These are phyloP conservation scores for Reticulitermes lucifugus DNA, from an alignment of 2,888 invertebrate genomes.

Conservation along the genomic window DNA sequence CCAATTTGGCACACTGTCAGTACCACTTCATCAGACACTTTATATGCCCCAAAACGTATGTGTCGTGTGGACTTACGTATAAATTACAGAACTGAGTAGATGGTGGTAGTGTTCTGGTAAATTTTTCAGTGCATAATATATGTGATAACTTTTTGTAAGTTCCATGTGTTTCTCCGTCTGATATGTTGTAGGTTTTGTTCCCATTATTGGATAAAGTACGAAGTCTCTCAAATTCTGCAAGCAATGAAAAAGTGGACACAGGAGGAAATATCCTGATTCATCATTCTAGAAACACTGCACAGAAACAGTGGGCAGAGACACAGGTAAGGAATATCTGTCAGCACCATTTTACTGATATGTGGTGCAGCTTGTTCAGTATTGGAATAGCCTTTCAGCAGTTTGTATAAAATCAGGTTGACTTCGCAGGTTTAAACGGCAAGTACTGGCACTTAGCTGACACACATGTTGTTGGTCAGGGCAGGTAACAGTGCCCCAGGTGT, in stretches of 20 bases:
- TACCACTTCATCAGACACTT: too few relatives aligned
- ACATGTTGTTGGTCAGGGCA: neutral
- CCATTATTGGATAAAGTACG: conserved; percentile 94
- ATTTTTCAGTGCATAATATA: too few relatives aligned
- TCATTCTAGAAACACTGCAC: conserved; percentile 97
- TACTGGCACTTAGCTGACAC: neutral
- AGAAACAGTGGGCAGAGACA: conserved; percentile 99
- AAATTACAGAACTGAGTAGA: too few relatives aligned
- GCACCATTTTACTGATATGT: neutral
- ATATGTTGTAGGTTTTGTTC: conserved; percentile 78
- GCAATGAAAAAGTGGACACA: conserved; percentile 81
- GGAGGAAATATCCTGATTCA: conserved; percentile 96
- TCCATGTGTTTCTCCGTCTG: too few relatives aligned
- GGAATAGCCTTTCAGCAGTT: neutral
- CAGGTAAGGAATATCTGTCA: conserved; percentile 69
- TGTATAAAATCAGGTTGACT: neutral
- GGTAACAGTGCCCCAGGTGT: too few relatives aligned
- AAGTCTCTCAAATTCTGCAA: conserved; percentile 66
- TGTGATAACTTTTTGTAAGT: too few relatives aligned
- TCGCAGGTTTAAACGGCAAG: too few relatives aligned
- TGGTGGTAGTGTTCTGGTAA: too few relatives aligned
- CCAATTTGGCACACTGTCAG: too few relatives aligned
- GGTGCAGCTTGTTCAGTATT: neutral
- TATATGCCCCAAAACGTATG: too few relatives aligned
- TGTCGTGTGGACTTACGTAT: too few relatives aligned